Percentiles rank a stretch among this genome's conserved stretches.
Conservation (phyloP, 2,113 vertebrate species). For the Nerophis ophidion region DNA sequence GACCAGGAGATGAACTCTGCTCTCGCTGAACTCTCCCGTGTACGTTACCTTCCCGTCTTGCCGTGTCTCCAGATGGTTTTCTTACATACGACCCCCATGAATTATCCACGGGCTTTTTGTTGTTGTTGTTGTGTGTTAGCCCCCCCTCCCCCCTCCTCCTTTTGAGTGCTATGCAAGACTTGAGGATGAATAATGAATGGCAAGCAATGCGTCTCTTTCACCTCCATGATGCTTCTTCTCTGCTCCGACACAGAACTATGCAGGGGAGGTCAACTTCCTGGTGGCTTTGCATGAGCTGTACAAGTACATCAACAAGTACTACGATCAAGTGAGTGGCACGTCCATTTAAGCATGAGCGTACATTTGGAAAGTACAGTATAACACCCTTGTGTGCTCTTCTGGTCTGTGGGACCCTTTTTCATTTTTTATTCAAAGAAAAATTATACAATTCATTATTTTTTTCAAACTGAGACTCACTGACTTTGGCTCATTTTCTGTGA, state of each 20-base stretch:
- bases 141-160: not conserved
- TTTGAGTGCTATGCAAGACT: slow-evolving; percentile 11
- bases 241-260: slow-evolving; percentile 79
- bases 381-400: too few species aligned
- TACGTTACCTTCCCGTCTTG: slow-evolving; percentile 51
- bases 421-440: too few species aligned
- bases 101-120: slow-evolving; percentile 5
- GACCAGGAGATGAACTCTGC: slow-evolving; percentile 98
- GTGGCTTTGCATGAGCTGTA: slow-evolving; percentile 94
- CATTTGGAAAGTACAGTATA: not conserved
- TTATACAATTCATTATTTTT: too few species aligned
- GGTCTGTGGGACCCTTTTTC: too few species aligned
- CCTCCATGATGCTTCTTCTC: slow-evolving; percentile 11
- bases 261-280: slow-evolving; percentile 88
- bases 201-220: slow-evolving; percentile 13
- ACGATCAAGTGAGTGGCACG: slow-evolving; percentile 84
- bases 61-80: slow-evolving; percentile 1
- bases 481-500: too few species aligned
- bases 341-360: not conserved
- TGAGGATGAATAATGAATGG: slow-evolving; percentile 33
- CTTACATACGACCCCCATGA: slow-evolving; percentile 12
- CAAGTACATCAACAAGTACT: slow-evolving; percentile 99
- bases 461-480: too few species aligned
- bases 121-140: too few species aligned
- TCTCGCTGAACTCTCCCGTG: slow-evolving; percentile 90